Evolutionary conservation across 2,113 vertebrate genomes (phyloP).

Genomic region (Oostethus manadensis): DNA sequence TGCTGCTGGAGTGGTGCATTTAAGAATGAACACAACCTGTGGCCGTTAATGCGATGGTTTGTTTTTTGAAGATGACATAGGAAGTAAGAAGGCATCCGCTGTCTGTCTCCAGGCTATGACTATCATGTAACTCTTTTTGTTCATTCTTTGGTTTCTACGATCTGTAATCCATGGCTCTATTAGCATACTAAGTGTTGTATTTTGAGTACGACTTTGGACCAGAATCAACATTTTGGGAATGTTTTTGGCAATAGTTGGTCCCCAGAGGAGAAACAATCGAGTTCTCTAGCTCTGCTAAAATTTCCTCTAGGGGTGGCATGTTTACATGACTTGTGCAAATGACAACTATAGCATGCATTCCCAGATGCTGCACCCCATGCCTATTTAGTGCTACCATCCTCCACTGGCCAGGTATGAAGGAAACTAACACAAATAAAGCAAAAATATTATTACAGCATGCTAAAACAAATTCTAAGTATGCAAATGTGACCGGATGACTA

Average conservation of each 20-base stretch:
- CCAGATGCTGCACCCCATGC: not conserved
- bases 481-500: not conserved
- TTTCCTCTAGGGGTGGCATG: not conserved
- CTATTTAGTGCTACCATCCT: not conserved
- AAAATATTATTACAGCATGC: too few species aligned
- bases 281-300: not conserved
- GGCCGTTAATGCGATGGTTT: not conserved
- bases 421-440: too few species aligned
- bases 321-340: not conserved
- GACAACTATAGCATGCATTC: not conserved
- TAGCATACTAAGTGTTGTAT: not conserved
- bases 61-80: conserved; percentile 4
- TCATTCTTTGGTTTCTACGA: not conserved
- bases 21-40: conserved; percentile 19
- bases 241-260: not conserved
- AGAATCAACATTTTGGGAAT: not conserved
- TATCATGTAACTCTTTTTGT: not conserved
- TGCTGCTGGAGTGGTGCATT: conserved; percentile 23
- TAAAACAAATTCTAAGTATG: not conserved
- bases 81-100: not conserved
- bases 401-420: not conserved
- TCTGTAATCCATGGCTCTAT: not conserved
- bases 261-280: not conserved
- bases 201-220: not conserved
- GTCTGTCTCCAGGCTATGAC: not conserved